Evolutionary conservation across 2,888 invertebrate species (phyloP).

Genomic region (Aleiodes leptofemur): DNA sequence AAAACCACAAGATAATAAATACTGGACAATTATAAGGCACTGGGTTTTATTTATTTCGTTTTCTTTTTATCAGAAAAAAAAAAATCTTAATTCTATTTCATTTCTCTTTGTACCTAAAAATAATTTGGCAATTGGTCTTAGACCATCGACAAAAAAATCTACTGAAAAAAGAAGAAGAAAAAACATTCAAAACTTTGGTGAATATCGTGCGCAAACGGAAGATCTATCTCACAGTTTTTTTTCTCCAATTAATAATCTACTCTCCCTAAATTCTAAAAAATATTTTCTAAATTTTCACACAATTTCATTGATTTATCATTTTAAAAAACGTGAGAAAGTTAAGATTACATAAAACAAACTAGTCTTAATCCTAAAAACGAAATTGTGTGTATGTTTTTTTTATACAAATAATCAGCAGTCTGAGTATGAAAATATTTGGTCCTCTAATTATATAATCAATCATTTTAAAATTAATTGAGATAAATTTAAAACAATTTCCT

Average conservation of each 20-base stretch:
- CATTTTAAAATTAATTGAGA: too few species aligned
- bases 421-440: conserved; percentile 30
- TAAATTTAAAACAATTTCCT: too few species aligned
- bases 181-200: conserved; percentile 54
- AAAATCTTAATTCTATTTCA: conserved; percentile 41
- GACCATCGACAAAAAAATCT: conserved; percentile 26
- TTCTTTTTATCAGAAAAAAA: neutral
- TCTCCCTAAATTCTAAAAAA: neutral
- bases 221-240: conserved; percentile 10
- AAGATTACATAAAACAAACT: neutral
- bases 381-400: neutral
- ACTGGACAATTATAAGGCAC: conserved; percentile 67
- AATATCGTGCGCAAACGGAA: conserved; percentile 34
- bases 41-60: conserved; percentile 42
- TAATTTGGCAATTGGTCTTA: conserved; percentile 14
- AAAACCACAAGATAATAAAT: conserved; percentile 64
- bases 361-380: neutral
- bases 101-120: conserved; percentile 29
- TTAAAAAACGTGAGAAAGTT: conserved; percentile 12
- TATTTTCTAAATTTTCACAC: conserved; percentile 11
- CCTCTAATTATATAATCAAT: conserved; percentile 14
- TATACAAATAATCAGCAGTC: conserved; percentile 20
- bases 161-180: conserved; percentile 1
- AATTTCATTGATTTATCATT: neutral
- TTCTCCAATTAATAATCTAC: conserved; percentile 10